Evolutionary conservation across 2,888 invertebrate genomes (phyloP).

Genomic region (Actias luna): DNA sequence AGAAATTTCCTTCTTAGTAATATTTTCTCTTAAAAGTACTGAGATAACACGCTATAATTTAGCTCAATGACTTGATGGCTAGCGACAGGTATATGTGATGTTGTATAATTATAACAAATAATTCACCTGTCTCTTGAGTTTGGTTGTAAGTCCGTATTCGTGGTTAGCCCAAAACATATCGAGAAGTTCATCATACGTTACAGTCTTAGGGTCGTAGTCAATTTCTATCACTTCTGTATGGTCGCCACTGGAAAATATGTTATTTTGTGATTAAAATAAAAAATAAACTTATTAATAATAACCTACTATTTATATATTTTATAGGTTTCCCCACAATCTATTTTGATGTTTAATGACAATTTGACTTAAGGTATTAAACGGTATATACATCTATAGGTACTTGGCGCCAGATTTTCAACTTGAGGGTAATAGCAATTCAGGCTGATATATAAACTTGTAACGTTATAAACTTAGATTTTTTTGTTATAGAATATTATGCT

Average conservation of each 20-base stretch:
- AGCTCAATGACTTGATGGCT: too few relatives aligned
- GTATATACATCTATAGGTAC: too few relatives aligned
- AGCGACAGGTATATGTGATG: not conserved
- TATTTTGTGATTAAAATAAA: not conserved
- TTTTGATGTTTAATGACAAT: too few relatives aligned
- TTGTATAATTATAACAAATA: not conserved
- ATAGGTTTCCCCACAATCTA: too few relatives aligned
- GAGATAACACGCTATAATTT: not conserved
- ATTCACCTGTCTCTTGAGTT: constrained; percentile 88
- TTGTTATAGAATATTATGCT: too few relatives aligned
- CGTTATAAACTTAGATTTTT: too few relatives aligned
- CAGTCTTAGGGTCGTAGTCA: constrained; percentile 91
- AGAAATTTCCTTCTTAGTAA: not conserved
- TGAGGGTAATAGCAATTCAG: too few relatives aligned
- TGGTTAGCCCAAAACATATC: constrained; percentile 96
- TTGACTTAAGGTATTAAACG: too few relatives aligned
- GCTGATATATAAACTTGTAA: too few relatives aligned
- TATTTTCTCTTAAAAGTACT: not conserved
- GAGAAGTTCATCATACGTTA: constrained; percentile 88
- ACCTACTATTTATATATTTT: too few relatives aligned
- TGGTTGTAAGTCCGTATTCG: constrained; percentile 91
- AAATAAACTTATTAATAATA: not conserved
- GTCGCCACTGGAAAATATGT: constrained; percentile 86
- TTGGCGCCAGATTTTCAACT: too few relatives aligned
- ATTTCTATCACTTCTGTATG: constrained; percentile 97